Evolutionary conservation across 2,113 vertebrate species (phyloP), one percentile per base, ranked within the genome.

Genomic region (Microcebus tavaratra): DNA sequence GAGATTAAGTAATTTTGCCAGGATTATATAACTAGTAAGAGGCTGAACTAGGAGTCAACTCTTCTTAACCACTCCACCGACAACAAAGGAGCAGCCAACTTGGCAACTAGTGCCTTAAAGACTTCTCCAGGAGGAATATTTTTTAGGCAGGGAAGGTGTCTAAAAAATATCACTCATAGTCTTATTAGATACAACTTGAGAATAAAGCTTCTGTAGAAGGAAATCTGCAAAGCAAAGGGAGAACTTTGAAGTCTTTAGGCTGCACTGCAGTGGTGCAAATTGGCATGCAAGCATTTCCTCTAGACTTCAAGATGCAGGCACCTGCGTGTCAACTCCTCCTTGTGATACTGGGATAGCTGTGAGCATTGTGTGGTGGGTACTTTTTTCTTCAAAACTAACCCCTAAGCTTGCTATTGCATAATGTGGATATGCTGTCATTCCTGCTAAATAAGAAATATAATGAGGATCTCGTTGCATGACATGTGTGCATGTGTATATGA

Each of bases 181-280:
- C 7, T 92, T 63, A 70, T 80, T 61, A 95, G 59, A 45, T 31
- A 91, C 17, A 68, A 36, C 31, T 39, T 57, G 20, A 78, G 34
- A 48, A 42, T 80, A 72, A 88, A 87, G 70, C 36, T 72, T 29
- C 72, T 84, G 53, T 72, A 59, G 57, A 89, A 45, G 21, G 67
- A 76, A 86, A 87, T 82, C 36, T 86, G 79, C 84, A 79, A 93
- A 82, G 87, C 61, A 55, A 39, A 93, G n/a, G 18, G 29, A 86
- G 72, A 88, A 48, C 42, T 94, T 57, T 36, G 73, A 91, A 79
- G 53, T 82, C 61, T 68, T n/a, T 25, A n/a, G 29, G 90, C 82
- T 73, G 31, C 0, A 2, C 21, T 61, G 53, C 72, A 63, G 6
- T 9, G 23, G 13, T 36, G 27, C 65, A n/a, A 48, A 88, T 42